These are phyloP conservation scores for Gymnodraco acuticeps DNA, from an alignment of 2,797 vertebrate genomes.

Conservation along the genomic window DNA sequence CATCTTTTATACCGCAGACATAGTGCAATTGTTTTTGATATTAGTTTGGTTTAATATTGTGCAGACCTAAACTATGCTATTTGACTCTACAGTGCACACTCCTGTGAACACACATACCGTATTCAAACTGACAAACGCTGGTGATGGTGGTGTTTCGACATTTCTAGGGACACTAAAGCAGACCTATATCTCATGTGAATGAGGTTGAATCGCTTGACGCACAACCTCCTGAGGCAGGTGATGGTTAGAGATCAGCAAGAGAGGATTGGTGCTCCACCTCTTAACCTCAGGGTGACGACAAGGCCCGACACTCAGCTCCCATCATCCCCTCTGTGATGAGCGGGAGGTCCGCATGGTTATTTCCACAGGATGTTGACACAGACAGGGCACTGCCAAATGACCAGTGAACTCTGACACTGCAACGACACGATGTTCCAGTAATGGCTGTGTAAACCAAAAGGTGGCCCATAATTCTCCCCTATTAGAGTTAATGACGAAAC, in stretches of 20 bases:
- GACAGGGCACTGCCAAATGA: constrained; percentile 43
- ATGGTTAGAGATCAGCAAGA: constrained; percentile 51
- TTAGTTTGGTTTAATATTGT: too few species aligned
- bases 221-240: constrained; percentile 32
- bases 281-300: constrained; percentile 49
- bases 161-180: constrained; percentile 46
- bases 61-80: constrained; percentile 20
- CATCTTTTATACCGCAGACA: too few species aligned
- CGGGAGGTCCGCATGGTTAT: constrained; percentile 52
- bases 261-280: constrained; percentile 56
- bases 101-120: constrained; percentile 9
- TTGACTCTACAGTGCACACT: constrained; percentile 8
- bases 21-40: too few species aligned
- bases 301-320: constrained; percentile 19
- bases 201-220: constrained; percentile 57
- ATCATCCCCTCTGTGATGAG: constrained; percentile 49
- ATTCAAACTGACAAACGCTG: constrained; percentile 6
- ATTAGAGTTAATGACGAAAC: constrained; percentile 47
- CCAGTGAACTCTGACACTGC: constrained; percentile 48
- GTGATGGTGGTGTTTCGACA: constrained; percentile 25
- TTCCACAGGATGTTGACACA: constrained; percentile 53
- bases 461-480: constrained; percentile 10
- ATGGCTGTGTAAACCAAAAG: constrained; percentile 28
- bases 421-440: constrained; percentile 6
- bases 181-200: constrained; percentile 26